Conservation (phyloP, 2,888 invertebrate genomes). For the Platynereis dumerilii region DNA sequence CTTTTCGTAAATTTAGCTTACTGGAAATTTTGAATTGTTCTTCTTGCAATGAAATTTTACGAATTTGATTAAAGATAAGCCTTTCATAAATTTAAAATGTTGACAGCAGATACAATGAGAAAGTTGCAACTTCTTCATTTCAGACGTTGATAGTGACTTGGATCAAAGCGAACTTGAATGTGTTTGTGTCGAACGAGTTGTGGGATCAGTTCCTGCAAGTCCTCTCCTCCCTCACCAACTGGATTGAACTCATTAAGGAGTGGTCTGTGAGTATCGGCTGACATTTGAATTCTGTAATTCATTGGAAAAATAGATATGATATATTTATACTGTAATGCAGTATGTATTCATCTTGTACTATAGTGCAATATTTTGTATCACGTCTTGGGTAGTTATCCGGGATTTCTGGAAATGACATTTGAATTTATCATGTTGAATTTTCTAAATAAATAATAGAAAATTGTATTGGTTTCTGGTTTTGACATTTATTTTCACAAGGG, state of each 20-base stretch:
- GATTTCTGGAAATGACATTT: no score
- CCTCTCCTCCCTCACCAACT: conserved; percentile 85
- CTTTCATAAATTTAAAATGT: not conserved
- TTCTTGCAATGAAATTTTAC: not conserved
- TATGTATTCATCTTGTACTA: not conserved
- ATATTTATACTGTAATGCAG: not conserved
- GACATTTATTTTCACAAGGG: no score
- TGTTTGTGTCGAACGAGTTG: conserved; percentile 83
- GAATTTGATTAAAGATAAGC: not conserved
- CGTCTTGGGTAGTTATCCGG: not conserved
- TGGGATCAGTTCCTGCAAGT: conserved; percentile 94
- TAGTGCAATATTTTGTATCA: no score
- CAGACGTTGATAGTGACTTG: conserved; percentile 96
- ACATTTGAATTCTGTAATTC: no score
- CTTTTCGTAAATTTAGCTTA: no score
- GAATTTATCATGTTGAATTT: no score
- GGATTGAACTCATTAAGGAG: conserved; percentile 93
- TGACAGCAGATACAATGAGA: not conserved
- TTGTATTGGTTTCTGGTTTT: no score
- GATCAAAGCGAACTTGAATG: conserved; percentile 96
- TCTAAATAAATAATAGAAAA: no score
- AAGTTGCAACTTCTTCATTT: conserved; percentile 63
- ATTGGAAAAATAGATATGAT: no score
- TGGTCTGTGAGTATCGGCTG: conserved; percentile 88
- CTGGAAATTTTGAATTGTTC: no score